Evolutionary conservation across 1,140 invertebrate species (phyloP).

Genomic region (Lerema accius): DNA sequence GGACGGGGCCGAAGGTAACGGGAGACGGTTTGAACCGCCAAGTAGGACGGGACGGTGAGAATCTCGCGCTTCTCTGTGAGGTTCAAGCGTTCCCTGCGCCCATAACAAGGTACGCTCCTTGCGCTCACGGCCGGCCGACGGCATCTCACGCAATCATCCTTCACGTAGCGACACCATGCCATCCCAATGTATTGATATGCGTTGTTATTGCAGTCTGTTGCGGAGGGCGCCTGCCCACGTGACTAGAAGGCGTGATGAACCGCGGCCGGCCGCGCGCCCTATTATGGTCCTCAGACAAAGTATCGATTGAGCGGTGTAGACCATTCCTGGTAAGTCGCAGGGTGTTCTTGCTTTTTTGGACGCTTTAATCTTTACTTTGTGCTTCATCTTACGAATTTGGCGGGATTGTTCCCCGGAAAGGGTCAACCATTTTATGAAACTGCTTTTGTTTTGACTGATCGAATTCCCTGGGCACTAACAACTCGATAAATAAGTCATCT

Average conservation of each 20-base stretch:
- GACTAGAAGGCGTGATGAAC: conserved; percentile 74
- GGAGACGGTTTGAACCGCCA: conserved; percentile 84
- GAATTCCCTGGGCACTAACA: conserved; percentile 4
- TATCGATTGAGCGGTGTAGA: conserved; percentile 77
- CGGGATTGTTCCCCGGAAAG: background rate
- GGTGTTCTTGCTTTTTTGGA: conserved; percentile 79
- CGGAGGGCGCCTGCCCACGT: conserved; percentile 63
- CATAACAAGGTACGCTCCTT: conserved; percentile 71
- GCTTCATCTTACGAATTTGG: conserved; percentile 48
- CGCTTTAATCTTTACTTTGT: conserved; percentile 82
- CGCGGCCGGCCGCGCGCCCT: conserved; percentile 75
- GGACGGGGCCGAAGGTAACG: conserved; percentile 84
- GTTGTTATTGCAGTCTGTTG: conserved; percentile 79
- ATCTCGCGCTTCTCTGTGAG: conserved; percentile 84
- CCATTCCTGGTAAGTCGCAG: conserved; percentile 79
- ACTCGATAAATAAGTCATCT: background rate
- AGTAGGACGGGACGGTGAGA: conserved; percentile 65
- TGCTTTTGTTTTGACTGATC: background rate
- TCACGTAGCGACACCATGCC: conserved; percentile 67
- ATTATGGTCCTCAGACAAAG: conserved; percentile 71
- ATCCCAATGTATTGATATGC: conserved; percentile 74
- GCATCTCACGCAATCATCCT: conserved; percentile 79
- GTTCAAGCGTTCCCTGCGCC: conserved; percentile 88
- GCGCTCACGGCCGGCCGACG: conserved; percentile 57
- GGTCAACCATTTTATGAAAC: background rate